These are phyloP conservation scores for Phlogophora meticulosa DNA, from an alignment of 2,888 invertebrate genomes.

Conservation along the genomic window DNA sequence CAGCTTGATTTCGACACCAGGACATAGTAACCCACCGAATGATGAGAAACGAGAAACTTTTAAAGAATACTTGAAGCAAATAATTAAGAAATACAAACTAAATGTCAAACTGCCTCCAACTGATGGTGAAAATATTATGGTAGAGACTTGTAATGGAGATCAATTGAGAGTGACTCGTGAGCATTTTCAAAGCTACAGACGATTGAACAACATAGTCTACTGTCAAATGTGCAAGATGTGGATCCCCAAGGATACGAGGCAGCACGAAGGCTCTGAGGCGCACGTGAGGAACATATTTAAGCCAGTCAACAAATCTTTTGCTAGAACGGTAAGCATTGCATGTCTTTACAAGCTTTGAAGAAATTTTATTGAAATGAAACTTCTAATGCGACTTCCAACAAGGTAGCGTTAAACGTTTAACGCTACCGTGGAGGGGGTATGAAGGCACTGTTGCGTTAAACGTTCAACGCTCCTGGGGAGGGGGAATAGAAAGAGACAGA, in stretches of 20 bases:
- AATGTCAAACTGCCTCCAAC: background rate
- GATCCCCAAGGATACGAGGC: background rate
- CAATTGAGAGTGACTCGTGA: constrained; percentile 1
- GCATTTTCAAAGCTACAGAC: constrained; percentile 33
- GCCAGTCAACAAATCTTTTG: constrained; percentile 17
- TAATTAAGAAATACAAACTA: constrained; percentile 22
- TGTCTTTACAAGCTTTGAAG: no score
- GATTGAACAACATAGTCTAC: background rate
- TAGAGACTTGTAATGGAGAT: constrained; percentile 14
- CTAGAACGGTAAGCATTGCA: constrained; percentile 31
- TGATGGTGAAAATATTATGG: background rate
- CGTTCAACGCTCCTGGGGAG: no score
- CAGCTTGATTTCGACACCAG: background rate
- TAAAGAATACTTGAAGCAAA: constrained; percentile 19
- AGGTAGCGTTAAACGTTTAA: no score
- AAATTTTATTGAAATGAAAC: no score
- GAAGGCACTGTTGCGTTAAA: no score
- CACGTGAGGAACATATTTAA: constrained; percentile 29
- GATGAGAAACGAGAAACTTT: background rate
- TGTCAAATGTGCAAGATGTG: constrained; percentile 36
- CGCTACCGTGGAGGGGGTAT: no score
- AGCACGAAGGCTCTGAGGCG: constrained; percentile 6
- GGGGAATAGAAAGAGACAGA: no score
- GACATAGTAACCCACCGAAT: background rate
- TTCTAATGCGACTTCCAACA: no score